phyloP scores from a whole-genome alignment of 2,888 invertebrate species.

The Adelphocoris suturalis region DNA sequence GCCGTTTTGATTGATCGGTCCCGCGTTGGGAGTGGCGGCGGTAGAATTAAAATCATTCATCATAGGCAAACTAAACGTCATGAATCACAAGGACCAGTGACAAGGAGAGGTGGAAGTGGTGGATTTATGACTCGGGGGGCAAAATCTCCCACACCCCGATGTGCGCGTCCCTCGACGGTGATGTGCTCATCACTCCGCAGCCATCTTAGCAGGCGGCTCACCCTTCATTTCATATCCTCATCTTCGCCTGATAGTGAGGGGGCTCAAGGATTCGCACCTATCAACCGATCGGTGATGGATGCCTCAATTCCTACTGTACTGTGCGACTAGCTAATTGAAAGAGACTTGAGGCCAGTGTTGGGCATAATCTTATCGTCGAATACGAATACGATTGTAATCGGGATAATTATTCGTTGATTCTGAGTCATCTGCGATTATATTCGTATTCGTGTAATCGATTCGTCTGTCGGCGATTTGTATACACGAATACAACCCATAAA shows the following conservation, averaged over 20 bases:
- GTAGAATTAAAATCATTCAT: constrained; percentile 73
- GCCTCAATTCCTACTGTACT: not conserved
- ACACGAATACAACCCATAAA: no score
- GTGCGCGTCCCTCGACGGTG: not conserved
- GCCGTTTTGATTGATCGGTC: constrained; percentile 68
- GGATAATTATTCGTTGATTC: no score
- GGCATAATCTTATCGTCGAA: no score
- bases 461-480: no score
- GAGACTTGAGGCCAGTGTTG: no score
- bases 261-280: not conserved
- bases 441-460: no score
- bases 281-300: not conserved
- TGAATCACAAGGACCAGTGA: constrained; percentile 68
- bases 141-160: constrained; percentile 1
- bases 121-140: constrained; percentile 69
- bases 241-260: not conserved
- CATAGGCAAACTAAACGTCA: constrained; percentile 73
- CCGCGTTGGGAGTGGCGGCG: constrained; percentile 51
- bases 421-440: no score
- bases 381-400: no score
- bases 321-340: no score
- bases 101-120: constrained; percentile 42
- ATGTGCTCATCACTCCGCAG: constrained; percentile 4
- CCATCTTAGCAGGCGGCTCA: not conserved
- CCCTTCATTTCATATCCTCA: constrained; percentile 37